Percentiles rank a stretch among this genome's conserved stretches.
Evolutionary conservation across 2,797 vertebrate species (phyloP).

Genomic region (Rhynchotus rufescens): DNA sequence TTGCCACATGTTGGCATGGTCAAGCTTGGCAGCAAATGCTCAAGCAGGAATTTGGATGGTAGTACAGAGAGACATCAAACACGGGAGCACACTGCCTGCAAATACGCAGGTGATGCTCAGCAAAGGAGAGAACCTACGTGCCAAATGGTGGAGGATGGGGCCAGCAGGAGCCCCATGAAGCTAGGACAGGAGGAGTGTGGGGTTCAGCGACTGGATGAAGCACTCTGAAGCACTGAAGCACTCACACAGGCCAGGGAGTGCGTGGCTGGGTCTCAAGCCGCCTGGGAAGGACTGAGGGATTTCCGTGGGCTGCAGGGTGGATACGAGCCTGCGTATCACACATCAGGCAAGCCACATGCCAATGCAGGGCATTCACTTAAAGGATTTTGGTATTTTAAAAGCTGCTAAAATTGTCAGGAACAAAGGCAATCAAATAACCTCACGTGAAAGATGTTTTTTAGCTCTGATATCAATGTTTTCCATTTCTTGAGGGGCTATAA

Average conservation of each 20-base stretch:
- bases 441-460: neutral
- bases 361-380: neutral
- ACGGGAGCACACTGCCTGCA: neutral
- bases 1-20: neutral
- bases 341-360: neutral
- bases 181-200: neutral
- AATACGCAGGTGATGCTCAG: neutral
- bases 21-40: neutral
- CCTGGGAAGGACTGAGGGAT: neutral
- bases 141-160: too few species aligned
- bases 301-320: neutral
- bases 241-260: too few species aligned
- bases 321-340: too few species aligned
- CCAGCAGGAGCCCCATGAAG: too few species aligned
- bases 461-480: neutral
- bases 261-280: too few species aligned
- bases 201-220: neutral
- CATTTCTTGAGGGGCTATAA: neutral
- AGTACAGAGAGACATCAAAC: neutral
- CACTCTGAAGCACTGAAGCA: too few species aligned
- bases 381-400: neutral
- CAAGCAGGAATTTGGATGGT: neutral
- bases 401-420: neutral
- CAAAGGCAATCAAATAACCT: neutral
- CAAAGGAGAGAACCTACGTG: neutral